Percentiles rank a stretch among this genome's conserved stretches.
Evolutionary conservation across 2,888 invertebrate genomes (phyloP).

Genomic region (Lasioglossum malachurum): DNA sequence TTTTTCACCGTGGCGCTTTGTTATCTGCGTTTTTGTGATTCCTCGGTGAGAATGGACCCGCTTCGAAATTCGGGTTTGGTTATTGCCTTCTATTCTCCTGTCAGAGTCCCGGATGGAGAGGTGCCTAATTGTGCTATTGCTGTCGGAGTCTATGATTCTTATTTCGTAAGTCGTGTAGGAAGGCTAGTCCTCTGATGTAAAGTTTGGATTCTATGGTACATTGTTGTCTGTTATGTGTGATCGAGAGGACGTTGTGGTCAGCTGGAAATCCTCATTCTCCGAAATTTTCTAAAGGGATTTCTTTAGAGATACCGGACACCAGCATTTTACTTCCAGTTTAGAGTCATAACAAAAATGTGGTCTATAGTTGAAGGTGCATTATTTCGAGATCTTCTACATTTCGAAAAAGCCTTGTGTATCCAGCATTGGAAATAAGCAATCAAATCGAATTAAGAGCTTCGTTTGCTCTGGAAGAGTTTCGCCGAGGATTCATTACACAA

Average conservation of each 20-base stretch:
- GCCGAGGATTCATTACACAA: neutral
- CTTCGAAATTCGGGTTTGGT: neutral
- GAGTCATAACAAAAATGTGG: no score
- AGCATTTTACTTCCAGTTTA: neutral
- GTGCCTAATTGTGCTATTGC: conserved; percentile 8
- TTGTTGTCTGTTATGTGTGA: neutral
- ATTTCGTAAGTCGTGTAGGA: neutral
- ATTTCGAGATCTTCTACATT: neutral
- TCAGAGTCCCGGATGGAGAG: neutral
- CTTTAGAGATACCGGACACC: neutral
- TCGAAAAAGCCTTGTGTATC: neutral
- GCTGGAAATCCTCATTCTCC: neutral
- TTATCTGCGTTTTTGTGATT: neutral
- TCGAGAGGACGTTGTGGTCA: neutral
- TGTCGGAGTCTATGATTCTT: conserved; percentile 6
- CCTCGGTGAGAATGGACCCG: neutral
- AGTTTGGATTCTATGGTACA: neutral
- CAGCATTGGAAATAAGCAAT: neutral
- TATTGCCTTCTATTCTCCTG: conserved; percentile 18
- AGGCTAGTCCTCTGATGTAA: neutral
- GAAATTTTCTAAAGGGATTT: neutral
- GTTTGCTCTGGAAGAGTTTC: neutral
- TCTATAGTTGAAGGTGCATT: no score
- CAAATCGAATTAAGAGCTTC: neutral
- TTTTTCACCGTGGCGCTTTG: neutral